Percentiles rank a stretch among this genome's conserved stretches.
Conservation (phyloP, 2,797 vertebrate genomes). For the Periophthalmus magnuspinnatus region DNA sequence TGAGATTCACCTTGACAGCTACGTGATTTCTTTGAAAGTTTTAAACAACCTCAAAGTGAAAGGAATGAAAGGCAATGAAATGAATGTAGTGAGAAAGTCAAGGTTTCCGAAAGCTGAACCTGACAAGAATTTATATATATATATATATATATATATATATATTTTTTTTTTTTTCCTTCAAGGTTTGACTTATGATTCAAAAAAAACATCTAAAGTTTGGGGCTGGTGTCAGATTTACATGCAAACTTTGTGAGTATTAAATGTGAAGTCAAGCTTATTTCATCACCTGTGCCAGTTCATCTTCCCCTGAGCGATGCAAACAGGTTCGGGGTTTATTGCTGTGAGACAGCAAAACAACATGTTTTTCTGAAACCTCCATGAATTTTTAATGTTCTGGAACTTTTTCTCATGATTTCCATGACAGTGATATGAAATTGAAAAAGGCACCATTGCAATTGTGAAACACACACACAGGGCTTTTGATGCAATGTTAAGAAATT, state of each 20-base stretch:
- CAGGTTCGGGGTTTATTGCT: not conserved
- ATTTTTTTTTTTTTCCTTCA: not conserved
- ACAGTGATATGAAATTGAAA: not conserved
- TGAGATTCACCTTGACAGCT: slow-evolving; percentile 26
- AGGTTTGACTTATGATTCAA: slow-evolving; percentile 1
- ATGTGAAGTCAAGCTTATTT: slow-evolving; percentile 4
- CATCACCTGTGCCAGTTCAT: not conserved
- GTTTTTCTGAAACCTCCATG: slow-evolving; percentile 7
- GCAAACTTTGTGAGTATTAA: not conserved
- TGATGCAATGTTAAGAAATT: not conserved
- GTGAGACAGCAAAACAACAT: slow-evolving; percentile 6
- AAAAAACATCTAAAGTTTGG: not conserved
- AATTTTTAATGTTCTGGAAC: not conserved
- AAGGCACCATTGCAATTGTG: no score
- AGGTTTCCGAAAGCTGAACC: not conserved
- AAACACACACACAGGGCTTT: not conserved
- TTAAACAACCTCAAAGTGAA: slow-evolving; percentile 31
- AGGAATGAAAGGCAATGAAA: slow-evolving; percentile 3
- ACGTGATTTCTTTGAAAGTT: slow-evolving; percentile 34
- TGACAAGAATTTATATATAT: not conserved
- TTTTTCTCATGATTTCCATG: not conserved
- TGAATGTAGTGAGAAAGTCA: not conserved
- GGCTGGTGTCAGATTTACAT: slow-evolving; percentile 1
- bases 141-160: not conserved
- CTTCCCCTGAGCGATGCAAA: not conserved